Evolutionary conservation across 2,888 invertebrate species (phyloP).

Genomic region (Ellobium chinense): DNA sequence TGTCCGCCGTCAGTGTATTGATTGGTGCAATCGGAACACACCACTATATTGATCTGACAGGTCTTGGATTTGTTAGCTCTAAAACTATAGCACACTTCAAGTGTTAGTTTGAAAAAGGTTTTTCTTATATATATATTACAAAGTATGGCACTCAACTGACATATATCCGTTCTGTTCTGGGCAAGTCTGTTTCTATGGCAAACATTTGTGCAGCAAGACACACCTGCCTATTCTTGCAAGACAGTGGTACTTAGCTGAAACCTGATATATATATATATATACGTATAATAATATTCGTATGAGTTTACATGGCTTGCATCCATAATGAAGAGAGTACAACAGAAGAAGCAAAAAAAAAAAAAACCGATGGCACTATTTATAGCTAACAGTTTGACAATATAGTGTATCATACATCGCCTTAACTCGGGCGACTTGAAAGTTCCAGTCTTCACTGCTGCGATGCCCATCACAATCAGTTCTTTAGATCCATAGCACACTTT

Average conservation of each 20-base stretch:
- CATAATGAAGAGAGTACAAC: not conserved
- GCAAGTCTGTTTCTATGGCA: not conserved
- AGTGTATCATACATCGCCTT: not conserved
- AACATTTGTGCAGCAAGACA: not conserved
- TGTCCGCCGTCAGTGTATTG: too few relatives aligned
- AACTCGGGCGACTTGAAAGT: not conserved
- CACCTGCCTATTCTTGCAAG: not conserved
- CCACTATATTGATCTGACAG: not conserved
- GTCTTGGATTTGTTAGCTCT: constrained; percentile 4
- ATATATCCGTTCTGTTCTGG: not conserved
- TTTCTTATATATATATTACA: not conserved
- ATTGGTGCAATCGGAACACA: too few relatives aligned
- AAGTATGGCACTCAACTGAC: constrained; percentile 15
- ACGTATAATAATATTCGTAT: not conserved
- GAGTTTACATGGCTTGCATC: not conserved
- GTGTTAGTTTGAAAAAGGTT: not conserved
- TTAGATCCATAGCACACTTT: not conserved
- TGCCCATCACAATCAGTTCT: not conserved
- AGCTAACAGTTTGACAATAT: not conserved
- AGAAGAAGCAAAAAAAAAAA: not conserved
- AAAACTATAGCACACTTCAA: not conserved
- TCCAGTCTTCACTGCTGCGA: not conserved
- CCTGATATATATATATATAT: constrained; percentile 8
- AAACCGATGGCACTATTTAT: constrained; percentile 11
- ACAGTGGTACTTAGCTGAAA: not conserved